These are phyloP conservation scores for Lophura nycthemera DNA, from an alignment of 2,113 vertebrate species.

Conservation along the genomic window DNA sequence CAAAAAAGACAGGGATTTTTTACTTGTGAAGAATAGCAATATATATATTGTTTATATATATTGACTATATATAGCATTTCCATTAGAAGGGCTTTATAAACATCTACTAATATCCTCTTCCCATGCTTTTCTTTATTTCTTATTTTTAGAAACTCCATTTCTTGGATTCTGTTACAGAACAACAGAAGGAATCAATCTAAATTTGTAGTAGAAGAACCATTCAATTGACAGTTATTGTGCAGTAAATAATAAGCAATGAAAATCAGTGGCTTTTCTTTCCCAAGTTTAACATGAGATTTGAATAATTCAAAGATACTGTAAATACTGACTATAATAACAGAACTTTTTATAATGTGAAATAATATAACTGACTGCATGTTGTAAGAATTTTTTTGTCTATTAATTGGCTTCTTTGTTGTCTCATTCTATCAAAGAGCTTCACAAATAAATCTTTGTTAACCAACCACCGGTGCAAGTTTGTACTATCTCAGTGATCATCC, in stretches of 20 bases:
- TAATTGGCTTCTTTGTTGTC: background rate
- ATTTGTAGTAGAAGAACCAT: background rate
- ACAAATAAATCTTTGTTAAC: background rate
- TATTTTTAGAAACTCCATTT: constrained; percentile 4
- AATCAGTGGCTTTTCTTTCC: background rate
- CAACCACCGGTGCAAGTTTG: background rate
- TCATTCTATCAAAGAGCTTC: background rate
- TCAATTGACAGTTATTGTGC: background rate
- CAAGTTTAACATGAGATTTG: background rate
- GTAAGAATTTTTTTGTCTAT: background rate
- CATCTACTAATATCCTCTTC: background rate
- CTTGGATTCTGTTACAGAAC: background rate
- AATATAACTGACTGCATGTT: background rate
- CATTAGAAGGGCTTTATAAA: background rate
- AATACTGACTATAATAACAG: background rate
- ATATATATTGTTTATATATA: too few species aligned
- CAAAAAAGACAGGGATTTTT: too few species aligned
- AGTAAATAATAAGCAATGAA: background rate
- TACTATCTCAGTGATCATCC: background rate
- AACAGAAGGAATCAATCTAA: background rate
- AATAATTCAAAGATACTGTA: background rate
- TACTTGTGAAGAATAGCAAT: background rate
- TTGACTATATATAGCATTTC: background rate
- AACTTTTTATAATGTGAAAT: background rate
- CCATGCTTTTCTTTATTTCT: background rate